Evolutionary conservation across 2,113 vertebrate genomes (phyloP).

Genomic region (Leucosticte australis): DNA sequence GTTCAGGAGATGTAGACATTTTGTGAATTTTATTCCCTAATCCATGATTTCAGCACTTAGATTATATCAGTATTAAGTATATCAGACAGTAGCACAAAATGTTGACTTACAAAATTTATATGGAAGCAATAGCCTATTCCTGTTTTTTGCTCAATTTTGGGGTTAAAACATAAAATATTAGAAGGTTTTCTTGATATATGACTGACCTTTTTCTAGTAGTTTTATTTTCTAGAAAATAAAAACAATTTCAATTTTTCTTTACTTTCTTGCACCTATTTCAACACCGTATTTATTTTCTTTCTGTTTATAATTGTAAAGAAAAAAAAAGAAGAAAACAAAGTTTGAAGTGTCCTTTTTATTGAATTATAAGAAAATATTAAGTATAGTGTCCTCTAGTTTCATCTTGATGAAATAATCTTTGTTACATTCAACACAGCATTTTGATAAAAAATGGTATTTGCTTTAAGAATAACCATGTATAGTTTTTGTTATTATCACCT

Average conservation of each 20-base stretch:
- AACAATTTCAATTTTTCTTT: background rate
- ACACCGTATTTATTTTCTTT: background rate
- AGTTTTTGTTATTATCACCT: background rate
- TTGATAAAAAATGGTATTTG: conserved; percentile 30
- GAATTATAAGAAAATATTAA: background rate
- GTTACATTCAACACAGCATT: background rate
- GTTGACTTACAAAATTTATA: background rate
- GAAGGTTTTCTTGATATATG: background rate
- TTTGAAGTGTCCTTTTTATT: background rate
- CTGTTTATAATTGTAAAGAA: background rate
- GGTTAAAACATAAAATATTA: background rate
- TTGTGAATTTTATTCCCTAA: background rate
- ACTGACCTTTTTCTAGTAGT: background rate
- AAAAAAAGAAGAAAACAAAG: background rate
- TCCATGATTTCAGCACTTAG: background rate
- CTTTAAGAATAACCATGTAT: background rate
- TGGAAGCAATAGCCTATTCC: background rate
- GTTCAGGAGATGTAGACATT: background rate
- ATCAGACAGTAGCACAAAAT: background rate
- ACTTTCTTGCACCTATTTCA: background rate
- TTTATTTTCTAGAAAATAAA: background rate
- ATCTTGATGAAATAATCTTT: background rate
- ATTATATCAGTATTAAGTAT: background rate
- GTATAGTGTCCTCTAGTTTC: background rate
- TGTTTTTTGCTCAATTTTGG: background rate